A percentile compares a stretch with the other conserved stretches of the same genome.
phyloP scores from a whole-genome alignment of 2,888 invertebrate species.

The Scaeva pyrastri region DNA sequence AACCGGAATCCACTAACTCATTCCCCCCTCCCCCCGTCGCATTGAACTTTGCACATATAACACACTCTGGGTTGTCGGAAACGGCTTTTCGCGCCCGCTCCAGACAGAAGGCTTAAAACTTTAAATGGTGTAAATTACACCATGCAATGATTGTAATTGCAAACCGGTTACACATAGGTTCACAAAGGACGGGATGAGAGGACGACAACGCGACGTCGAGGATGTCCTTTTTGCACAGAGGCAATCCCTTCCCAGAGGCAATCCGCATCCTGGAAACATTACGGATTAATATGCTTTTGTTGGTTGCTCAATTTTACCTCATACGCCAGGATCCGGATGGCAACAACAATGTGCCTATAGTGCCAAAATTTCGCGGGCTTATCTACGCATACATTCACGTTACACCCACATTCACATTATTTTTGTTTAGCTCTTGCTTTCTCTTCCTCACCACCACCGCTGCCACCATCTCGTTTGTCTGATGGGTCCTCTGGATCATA shows the following conservation, averaged over 20 bases:
- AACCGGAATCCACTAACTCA: constrained; percentile 37
- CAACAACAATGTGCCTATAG: constrained; percentile 35
- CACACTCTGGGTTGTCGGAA: neutral
- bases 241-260: constrained; percentile 7
- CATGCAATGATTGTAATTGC: constrained; percentile 72
- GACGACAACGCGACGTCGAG: neutral
- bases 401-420: neutral
- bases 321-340: no score
- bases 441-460: neutral
- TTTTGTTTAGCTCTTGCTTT: constrained; percentile 8
- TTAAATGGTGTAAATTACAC: constrained; percentile 75
- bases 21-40: no score
- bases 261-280: constrained; percentile 52
- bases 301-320: constrained; percentile 71
- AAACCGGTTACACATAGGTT: constrained; percentile 51
- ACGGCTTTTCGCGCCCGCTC: constrained; percentile 41
- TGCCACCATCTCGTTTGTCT: constrained; percentile 66
- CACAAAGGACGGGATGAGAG: neutral
- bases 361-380: constrained; percentile 71
- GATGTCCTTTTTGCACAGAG: constrained; percentile 32
- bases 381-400: constrained; percentile 50
- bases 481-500: no score
- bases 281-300: constrained; percentile 71
- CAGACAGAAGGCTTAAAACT: constrained; percentile 72
- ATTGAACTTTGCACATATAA: constrained; percentile 9